Conservation (phyloP, 2,113 vertebrate genomes). For the Zosterops pallidus region DNA sequence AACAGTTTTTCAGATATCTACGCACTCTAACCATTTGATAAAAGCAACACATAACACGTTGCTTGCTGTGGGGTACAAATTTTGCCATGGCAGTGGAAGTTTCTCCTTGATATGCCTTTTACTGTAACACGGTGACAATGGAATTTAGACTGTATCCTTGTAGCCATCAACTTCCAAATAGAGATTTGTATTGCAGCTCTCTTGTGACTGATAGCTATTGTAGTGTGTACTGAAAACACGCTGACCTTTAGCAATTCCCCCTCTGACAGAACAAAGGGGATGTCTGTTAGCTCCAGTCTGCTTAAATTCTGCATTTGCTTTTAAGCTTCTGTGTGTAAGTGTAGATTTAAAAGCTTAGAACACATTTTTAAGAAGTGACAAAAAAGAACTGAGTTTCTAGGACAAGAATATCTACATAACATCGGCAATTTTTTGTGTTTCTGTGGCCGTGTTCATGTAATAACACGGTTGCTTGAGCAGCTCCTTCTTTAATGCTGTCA, state of each 20-base stretch:
- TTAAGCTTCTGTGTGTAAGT: background rate
- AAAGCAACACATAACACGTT: background rate
- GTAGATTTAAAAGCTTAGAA: background rate
- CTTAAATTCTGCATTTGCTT: background rate
- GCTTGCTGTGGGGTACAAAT: background rate
- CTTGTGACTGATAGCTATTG: background rate
- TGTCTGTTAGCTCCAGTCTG: background rate
- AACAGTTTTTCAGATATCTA: background rate
- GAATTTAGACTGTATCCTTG: background rate
- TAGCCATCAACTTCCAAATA: background rate
- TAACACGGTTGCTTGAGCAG: background rate
- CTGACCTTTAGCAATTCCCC: background rate
- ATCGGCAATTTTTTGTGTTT: background rate
- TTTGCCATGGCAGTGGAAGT: background rate
- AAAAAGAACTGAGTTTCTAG: background rate
- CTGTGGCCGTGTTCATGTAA: background rate
- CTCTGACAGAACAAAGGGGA: background rate
- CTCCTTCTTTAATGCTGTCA: background rate
- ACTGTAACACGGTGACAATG: background rate
- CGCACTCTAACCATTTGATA: background rate
- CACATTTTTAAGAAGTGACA: background rate
- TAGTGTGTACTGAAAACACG: background rate
- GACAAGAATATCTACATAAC: background rate
- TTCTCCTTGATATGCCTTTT: background rate
- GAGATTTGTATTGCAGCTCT: background rate